These are phyloP conservation scores for Muscidifurax raptorellus DNA, from an alignment of 1,140 invertebrate species.

Conservation along the genomic window DNA sequence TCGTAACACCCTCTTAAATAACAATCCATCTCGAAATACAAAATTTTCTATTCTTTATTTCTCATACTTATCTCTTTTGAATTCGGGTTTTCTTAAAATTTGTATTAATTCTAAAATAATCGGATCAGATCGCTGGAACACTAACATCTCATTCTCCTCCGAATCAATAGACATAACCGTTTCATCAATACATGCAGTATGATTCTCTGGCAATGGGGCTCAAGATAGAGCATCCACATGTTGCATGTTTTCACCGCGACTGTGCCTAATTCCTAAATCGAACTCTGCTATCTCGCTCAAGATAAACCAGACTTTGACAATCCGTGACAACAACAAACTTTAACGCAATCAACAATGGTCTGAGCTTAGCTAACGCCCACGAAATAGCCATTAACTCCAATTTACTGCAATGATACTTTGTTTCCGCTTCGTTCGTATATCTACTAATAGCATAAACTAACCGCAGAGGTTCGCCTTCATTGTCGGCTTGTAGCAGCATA, in stretches of 20 bases:
- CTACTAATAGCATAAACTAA: constrained; percentile 12
- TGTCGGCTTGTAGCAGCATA: constrained; percentile 30
- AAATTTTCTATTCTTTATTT: neutral
- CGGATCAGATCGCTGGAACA: constrained; percentile 13
- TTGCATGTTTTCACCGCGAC: constrained; percentile 18
- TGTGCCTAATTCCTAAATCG: constrained; percentile 23
- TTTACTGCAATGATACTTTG: constrained; percentile 37
- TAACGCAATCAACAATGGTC: constrained; percentile 40
- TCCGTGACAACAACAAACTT: constrained; percentile 47
- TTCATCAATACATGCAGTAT: neutral
- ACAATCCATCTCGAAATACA: constrained; percentile 26
- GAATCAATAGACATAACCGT: neutral
- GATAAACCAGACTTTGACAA: constrained; percentile 32
- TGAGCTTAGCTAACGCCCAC: constrained; percentile 12
- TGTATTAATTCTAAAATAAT: neutral
- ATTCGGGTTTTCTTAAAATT: neutral
- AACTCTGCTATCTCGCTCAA: constrained; percentile 1
- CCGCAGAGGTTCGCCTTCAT: neutral
- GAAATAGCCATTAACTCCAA: constrained; percentile 55
- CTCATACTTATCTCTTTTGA: neutral
- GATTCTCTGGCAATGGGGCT: neutral
- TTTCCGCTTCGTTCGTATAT: neutral
- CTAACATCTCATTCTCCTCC: constrained; percentile 1
- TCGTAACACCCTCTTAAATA: neutral
- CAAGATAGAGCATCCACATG: constrained; percentile 16